Evolutionary conservation across 2,888 invertebrate species (phyloP), one percentile per base, ranked within the genome.

Genomic region (Agrypnus murinus): DNA sequence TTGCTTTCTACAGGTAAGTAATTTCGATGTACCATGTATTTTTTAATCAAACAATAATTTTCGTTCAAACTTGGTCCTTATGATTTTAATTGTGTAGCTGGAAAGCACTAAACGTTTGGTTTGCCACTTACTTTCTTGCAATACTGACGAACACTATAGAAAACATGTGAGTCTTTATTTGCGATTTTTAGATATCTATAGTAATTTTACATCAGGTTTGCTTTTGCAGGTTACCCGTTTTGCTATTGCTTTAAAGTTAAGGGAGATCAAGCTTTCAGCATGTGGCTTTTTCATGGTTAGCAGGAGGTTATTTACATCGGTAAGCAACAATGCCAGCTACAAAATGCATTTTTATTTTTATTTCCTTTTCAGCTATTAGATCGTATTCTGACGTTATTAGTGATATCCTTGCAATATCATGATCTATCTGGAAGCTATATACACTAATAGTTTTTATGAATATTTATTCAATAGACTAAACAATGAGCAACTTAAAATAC

Each of bases 351-450:
- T n/a, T n/a, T n/a, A n/a, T n/a, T n/a, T n/a, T n/a, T n/a, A n/a
- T n/a, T 10, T 36, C 3, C 3, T 40, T 40, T 40, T 40, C 40
- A 40, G 40, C 12, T 40, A 7, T 6, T 40, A 14, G n/a, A 40
- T n/a, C n/a, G 4, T 3, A 40, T 40, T 7, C 12, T 40, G 5
- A 40, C 40, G 1, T 40, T 40, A 6, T 40, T 40, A 12, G 40
- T 40, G n/a, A 40, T 40, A 40, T 6, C 14, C 3, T 40, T 40
- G 40, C 40, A 40, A 40, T 40, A 40, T 40, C 40, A n/a, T n/a
- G n/a, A n/a, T n/a, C n/a, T n/a, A n/a, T n/a, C n/a, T n/a, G n/a
- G n/a, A n/a, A n/a, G n/a, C n/a, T n/a, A n/a, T n/a, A n/a, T n/a
- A n/a, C n/a, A n/a, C n/a, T n/a, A n/a, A n/a, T n/a, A n/a, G n/a